Base-by-base conservation (phyloP, 1,140 invertebrate species). In the Plectrocnemia conspersa region DNA sequence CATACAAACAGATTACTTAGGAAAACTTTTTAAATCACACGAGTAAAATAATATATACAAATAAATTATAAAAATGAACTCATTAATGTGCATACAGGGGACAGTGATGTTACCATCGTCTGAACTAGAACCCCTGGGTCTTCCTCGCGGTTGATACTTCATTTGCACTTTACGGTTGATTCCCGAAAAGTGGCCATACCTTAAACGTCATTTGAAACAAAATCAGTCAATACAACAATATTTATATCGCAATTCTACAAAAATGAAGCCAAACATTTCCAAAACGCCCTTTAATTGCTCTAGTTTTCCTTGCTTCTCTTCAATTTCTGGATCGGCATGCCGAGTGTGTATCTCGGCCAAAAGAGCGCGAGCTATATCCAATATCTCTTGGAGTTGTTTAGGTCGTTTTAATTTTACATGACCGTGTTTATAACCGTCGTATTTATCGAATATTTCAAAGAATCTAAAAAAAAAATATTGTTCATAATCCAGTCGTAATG, bases 111-210 rank as follows among this genome's bases (percentile, higher is more conserved):
- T 85, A 89, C 90, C 91, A 80, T 95, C 93, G 79, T 98, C 94
- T 62, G 91, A 95, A 68, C 90, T 94, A 56, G 92, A 95, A 59
- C 88, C 86, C 64, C 93, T 82, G 10, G 93, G 93, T 54, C 92
- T 80, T 1, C 94, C 94, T 65, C 91, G 85, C 2, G 96, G 97
- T 73, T 98, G 93, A 74, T 99, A 99, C 74, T 99, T 99, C 80
- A 99, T 87, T 79, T 99, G 97, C 29, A 99, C 94, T 78, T 99
- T 99, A 40, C 97, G 84, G 81, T 99, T 99, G 59, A 99, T 99
- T 13, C 97, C 97, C 32, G 95, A 98, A 76, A 99, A 99, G 76
- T 99, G 95, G 0, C 97, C 97, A 75, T 99, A 97, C 92, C 92
- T 95, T 56, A 25, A 61, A 68, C 45, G 55, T 56, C n/a, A 66